Percentiles rank a stretch among this genome's conserved stretches.
Evolutionary conservation across 2,113 vertebrate genomes (phyloP).

Genomic region (Bagarius yarrelli): DNA sequence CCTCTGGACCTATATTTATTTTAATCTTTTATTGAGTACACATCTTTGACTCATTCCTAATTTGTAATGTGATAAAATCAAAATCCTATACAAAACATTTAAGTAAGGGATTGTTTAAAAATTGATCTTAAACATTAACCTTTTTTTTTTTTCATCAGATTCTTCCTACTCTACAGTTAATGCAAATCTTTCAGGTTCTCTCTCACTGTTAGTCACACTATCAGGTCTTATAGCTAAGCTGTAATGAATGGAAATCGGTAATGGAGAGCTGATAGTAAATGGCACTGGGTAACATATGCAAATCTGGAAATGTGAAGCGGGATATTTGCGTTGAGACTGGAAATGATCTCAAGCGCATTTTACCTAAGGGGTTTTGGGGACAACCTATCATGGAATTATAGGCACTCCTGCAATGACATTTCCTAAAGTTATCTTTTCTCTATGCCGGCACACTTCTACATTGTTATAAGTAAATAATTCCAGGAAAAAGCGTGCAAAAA

Average conservation of each 20-base stretch:
- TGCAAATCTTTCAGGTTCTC: neutral
- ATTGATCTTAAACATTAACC: neutral
- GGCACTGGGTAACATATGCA: slow-evolving; percentile 41
- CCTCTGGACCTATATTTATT: neutral
- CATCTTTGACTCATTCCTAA: neutral
- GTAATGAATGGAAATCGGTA: neutral
- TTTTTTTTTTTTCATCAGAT: neutral
- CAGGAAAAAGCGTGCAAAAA: no score
- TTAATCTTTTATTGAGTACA: neutral
- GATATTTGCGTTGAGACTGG: neutral
- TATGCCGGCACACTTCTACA: no score
- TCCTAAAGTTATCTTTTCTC: neutral
- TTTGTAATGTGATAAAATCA: neutral
- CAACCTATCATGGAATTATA: neutral
- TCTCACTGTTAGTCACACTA: neutral
- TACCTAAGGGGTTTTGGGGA: neutral
- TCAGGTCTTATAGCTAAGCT: slow-evolving; percentile 2
- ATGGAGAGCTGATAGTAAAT: slow-evolving; percentile 39
- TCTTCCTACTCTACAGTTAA: neutral
- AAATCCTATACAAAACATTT: neutral
- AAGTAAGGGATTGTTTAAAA: neutral
- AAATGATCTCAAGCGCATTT: neutral
- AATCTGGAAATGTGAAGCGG: slow-evolving; percentile 14
- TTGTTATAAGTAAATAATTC: no score
- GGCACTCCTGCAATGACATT: neutral